Evolutionary conservation across 2,888 invertebrate genomes (phyloP).

Genomic region (Brassicogethes aeneus): DNA sequence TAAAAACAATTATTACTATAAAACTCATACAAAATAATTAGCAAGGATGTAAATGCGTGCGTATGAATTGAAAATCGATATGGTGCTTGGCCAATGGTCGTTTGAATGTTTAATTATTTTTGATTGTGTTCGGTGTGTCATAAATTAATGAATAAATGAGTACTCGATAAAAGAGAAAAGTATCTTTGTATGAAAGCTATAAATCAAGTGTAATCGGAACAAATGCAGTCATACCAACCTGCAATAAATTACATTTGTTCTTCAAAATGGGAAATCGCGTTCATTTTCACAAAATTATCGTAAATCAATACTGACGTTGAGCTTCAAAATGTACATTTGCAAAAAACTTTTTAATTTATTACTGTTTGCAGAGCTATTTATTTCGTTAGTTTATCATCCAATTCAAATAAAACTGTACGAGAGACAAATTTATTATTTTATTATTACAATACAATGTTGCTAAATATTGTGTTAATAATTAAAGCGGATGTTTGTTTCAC

Average conservation of each 20-base stretch:
- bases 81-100: no score
- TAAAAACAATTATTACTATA: no score
- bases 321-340: slow-evolving; percentile 36
- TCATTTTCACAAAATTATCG: slow-evolving; percentile 41
- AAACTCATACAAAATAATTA: no score
- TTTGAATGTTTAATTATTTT: not conserved
- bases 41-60: no score
- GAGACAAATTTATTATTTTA: slow-evolving; percentile 19
- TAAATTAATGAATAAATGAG: slow-evolving; percentile 15
- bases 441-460: slow-evolving; percentile 11
- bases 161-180: slow-evolving; percentile 28
- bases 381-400: slow-evolving; percentile 30
- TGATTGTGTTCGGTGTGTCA: not conserved
- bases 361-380: slow-evolving; percentile 31
- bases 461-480: slow-evolving; percentile 2
- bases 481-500: slow-evolving; percentile 1
- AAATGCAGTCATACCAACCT: slow-evolving; percentile 31
- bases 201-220: slow-evolving; percentile 33
- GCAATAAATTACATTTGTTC: slow-evolving; percentile 39
- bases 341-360: slow-evolving; percentile 34
- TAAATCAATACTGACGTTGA: slow-evolving; percentile 39
- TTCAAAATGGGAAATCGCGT: slow-evolving; percentile 40
- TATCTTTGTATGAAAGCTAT: slow-evolving; percentile 26
- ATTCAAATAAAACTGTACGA: slow-evolving; percentile 21
- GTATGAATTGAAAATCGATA: not conserved